Evolutionary conservation across 2,888 invertebrate species (phyloP).

Genomic region (Cremastobaeus sp.): DNA sequence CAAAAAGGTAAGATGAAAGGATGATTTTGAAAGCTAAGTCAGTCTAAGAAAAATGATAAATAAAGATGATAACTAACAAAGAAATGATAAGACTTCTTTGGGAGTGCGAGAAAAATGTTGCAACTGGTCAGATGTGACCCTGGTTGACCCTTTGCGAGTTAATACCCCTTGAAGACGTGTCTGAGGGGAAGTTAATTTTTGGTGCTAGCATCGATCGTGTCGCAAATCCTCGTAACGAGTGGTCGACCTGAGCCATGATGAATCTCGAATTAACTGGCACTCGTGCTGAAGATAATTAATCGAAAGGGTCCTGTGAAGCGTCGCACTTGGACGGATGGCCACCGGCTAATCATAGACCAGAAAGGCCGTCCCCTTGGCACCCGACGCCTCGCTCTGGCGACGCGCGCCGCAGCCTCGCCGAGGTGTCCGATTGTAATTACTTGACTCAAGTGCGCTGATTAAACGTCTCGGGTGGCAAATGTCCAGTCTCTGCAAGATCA

Average conservation of each 20-base stretch:
- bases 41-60: no score
- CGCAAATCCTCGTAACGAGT: conserved; percentile 48
- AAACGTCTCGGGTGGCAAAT: conserved; percentile 74
- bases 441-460: conserved; percentile 78
- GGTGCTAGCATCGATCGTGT: conserved; percentile 14
- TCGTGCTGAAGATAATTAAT: conserved; percentile 71
- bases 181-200: no score
- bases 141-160: no score
- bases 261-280: conserved; percentile 63
- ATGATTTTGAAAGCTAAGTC: no score
- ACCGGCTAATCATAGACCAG: conserved; percentile 77
- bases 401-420: conserved; percentile 62
- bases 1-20: no score
- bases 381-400: conserved; percentile 68
- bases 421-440: conserved; percentile 78
- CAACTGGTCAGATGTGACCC: no score
- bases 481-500: conserved; percentile 59
- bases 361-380: conserved; percentile 72
- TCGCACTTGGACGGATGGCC: conserved; percentile 61
- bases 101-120: no score
- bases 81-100: no score
- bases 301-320: conserved; percentile 73
- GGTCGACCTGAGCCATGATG: conserved; percentile 50
- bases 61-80: no score
- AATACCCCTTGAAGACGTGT: conserved; percentile 28